Conservation (phyloP, 2,113 vertebrate genomes). For the Gadus chalcogrammus region DNA sequence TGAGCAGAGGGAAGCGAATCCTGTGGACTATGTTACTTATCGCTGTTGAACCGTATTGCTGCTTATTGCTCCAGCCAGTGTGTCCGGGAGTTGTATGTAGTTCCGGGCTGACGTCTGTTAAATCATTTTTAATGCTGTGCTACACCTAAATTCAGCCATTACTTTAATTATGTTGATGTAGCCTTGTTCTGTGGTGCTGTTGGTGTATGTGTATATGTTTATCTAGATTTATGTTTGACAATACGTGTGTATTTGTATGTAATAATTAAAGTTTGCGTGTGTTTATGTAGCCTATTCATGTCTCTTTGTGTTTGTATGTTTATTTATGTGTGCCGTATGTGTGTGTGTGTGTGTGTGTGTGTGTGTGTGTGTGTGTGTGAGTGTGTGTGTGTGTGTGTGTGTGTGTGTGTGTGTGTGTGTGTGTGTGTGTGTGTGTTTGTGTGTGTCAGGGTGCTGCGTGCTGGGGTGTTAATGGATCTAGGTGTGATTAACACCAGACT, state of each 20-base stretch:
- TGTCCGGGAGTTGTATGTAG: too few species aligned
- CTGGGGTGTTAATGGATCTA: slow-evolving; percentile 60
- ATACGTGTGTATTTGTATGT: slow-evolving; percentile 1
- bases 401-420: not conserved
- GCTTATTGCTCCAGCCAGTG: too few species aligned
- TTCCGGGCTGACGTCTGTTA: too few species aligned
- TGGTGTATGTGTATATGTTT: not conserved
- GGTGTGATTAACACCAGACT: slow-evolving; percentile 66
- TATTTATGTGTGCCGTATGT: not conserved
- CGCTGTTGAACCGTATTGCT: too few species aligned
- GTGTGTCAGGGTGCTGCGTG: slow-evolving; percentile 29
- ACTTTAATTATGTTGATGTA: too few species aligned
- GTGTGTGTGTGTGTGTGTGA: not conserved
- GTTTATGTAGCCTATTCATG: not conserved
- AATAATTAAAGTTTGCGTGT: not conserved
- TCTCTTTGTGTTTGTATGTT: not conserved
- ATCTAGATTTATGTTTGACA: too few species aligned
- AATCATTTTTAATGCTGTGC: too few species aligned
- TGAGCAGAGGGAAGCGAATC: too few species aligned
- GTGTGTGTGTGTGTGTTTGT: not conserved
- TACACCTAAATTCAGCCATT: too few species aligned
- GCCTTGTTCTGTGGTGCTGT: not conserved
- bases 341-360: not conserved
- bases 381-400: not conserved
- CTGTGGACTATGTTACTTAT: too few species aligned